Base-by-base conservation (phyloP, 2,888 invertebrate genomes). In the Diploptera punctata region DNA sequence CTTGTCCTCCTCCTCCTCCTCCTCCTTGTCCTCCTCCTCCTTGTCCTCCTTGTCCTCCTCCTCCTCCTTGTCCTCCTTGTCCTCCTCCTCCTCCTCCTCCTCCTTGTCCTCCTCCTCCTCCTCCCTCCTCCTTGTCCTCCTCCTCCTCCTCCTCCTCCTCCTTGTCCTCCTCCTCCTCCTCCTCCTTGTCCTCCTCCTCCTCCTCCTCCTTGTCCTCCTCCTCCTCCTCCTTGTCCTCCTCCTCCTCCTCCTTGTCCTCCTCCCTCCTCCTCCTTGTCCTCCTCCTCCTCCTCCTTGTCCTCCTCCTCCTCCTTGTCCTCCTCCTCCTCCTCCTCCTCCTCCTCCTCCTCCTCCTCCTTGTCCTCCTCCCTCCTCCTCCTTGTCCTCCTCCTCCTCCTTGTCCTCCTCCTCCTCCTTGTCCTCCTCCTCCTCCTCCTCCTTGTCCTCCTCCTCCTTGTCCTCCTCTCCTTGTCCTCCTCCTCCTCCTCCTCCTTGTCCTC, bases 311-410 rank as follows among this genome's bases (percentile, higher is more conserved):
- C 13, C 43, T 13, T 43, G 7, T 13, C 13, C 13, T 43, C 13
- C 43, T 43, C 13, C 43, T 43, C 13, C 13, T 10, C 43, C 13
- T 43, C 13, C 43, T 43, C 13, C 43, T 13, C 13, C 13, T 13
- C 43, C 13, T 13, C 13, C 13, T 13, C 43, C 13, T 43, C 43
- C 13, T 43, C 13, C 13, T 13, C 13, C 13, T 43, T 43, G 7
- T 43, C 7, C 43, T 43, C 13, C 13, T 10, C 13, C 13, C 43
- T 13, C 13, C 13, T 13, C 43, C 13, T 43, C 43, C 43, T 43
- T 13, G 7, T 43, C 76, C 67, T 31, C 52, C 38, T 18, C 31
- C 31, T 43, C 19, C 60, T 18, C 18, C 21, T 44, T 62, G 43
- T 24, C 52, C 19, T 69, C n/a, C 29, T 49, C 18, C 38, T 29